A percentile compares a stretch with the other conserved stretches of the same genome.
Evolutionary conservation across 2,113 vertebrate genomes (phyloP).

Genomic region (Hemicordylus capensis): DNA sequence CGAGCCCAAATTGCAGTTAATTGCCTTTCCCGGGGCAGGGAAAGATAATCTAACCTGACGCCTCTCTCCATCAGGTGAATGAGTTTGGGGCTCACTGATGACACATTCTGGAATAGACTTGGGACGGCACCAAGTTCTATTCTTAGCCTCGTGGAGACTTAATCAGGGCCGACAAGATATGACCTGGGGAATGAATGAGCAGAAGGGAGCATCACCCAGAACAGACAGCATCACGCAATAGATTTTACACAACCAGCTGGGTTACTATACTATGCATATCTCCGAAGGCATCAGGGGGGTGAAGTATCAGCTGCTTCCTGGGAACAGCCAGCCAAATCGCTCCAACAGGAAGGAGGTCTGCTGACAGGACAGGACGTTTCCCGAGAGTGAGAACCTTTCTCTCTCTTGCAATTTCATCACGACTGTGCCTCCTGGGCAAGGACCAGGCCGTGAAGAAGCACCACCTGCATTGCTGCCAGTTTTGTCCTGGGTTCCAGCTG

Average conservation of each 20-base stretch:
- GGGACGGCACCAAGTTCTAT: not conserved
- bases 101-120: not conserved
- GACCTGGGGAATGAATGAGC: conserved; percentile 20
- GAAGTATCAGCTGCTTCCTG: conserved; percentile 27
- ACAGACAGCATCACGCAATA: not conserved
- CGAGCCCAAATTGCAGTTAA: conserved; percentile 44
- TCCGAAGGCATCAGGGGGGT: conserved; percentile 38
- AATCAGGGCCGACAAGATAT: conserved; percentile 12
- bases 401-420: conserved; percentile 14
- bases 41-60: conserved; percentile 12
- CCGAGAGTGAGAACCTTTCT: not conserved
- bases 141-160: not conserved
- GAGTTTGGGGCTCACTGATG: conserved; percentile 14
- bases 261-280: not conserved
- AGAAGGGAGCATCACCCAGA: conserved; percentile 24
- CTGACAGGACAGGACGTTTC: conserved; percentile 34
- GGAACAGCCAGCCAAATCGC: not conserved
- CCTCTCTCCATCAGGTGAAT: conserved; percentile 32
- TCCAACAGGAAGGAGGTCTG: not conserved
- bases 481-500: not conserved
- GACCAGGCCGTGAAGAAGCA: not conserved
- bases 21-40: conserved; percentile 8
- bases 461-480: conserved; percentile 30
- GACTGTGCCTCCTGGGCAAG: not conserved
- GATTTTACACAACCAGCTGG: conserved; percentile 47